These are phyloP conservation scores for Hedya salicella DNA, from an alignment of 2,888 invertebrate genomes.

Conservation along the genomic window DNA sequence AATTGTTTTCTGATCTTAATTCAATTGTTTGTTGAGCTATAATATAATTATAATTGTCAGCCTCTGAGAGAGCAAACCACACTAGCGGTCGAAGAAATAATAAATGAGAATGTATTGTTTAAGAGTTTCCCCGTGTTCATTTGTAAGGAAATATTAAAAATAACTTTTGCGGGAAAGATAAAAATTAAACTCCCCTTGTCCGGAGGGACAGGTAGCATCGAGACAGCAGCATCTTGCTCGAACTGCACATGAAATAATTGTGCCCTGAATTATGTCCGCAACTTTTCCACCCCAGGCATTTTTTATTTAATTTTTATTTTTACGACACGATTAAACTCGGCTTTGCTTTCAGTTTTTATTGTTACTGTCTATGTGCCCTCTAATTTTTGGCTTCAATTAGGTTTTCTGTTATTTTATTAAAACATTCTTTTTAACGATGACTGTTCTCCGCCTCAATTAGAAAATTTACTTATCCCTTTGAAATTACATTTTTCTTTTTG, in stretches of 20 bases:
- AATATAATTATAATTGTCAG: not conserved
- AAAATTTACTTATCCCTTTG: slow-evolving; percentile 22
- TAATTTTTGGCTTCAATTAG: slow-evolving; percentile 83
- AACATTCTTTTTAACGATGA: slow-evolving; percentile 77
- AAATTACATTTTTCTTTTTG: slow-evolving; percentile 10
- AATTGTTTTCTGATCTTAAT: no score
- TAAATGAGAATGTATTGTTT: slow-evolving; percentile 33
- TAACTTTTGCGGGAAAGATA: slow-evolving; percentile 37
- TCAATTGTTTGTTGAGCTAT: slow-evolving; percentile 46
- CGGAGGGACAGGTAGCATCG: slow-evolving; percentile 73
- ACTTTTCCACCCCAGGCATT: slow-evolving; percentile 80
- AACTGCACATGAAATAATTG: slow-evolving; percentile 76
- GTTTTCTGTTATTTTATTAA: slow-evolving; percentile 77
- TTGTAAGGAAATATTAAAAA: slow-evolving; percentile 39
- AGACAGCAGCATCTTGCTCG: slow-evolving; percentile 64
- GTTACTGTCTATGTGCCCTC: slow-evolving; percentile 82
- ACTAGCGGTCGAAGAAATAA: slow-evolving; percentile 1
- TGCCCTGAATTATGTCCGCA: slow-evolving; percentile 74
- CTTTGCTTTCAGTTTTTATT: slow-evolving; percentile 84
- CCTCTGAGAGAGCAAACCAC: not conserved
- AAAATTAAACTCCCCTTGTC: slow-evolving; percentile 48
- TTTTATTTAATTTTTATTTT: slow-evolving; percentile 85
- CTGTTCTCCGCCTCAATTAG: slow-evolving; percentile 53
- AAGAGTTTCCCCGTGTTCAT: slow-evolving; percentile 24
- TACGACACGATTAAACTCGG: slow-evolving; percentile 83